These are phyloP conservation scores for Drosophila seguyi DNA, from an alignment of 1,140 invertebrate species.

Conservation along the genomic window DNA sequence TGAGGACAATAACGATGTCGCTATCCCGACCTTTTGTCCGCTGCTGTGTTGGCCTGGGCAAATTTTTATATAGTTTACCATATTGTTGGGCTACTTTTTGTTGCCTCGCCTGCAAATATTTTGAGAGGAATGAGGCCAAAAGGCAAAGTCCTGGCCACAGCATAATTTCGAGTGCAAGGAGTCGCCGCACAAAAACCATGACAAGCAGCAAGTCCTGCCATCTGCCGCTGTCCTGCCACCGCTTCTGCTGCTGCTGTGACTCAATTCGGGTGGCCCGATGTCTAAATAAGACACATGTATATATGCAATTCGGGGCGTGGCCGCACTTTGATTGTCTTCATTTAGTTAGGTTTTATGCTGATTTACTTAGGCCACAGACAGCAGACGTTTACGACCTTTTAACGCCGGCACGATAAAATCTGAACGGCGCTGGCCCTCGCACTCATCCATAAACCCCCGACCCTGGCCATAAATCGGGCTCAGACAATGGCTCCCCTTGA, in stretches of 20 bases:
- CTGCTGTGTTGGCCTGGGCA: constrained; percentile 36
- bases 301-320: constrained; percentile 60
- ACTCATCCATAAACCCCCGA: constrained; percentile 43
- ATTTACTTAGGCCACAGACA: constrained; percentile 77
- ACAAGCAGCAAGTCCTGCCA: constrained; percentile 39
- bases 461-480: constrained; percentile 46
- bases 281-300: constrained; percentile 43
- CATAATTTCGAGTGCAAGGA: constrained; percentile 72
- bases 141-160: constrained; percentile 72
- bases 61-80: constrained; percentile 83
- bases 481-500: constrained; percentile 50
- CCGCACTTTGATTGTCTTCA: constrained; percentile 81
- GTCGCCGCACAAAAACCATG: constrained; percentile 35
- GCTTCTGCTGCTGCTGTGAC: constrained; percentile 53
- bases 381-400: constrained; percentile 71
- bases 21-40: constrained; percentile 78
- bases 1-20: constrained; percentile 78
- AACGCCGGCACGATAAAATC: constrained; percentile 75
- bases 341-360: constrained; percentile 83
- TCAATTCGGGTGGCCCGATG: constrained; percentile 61
- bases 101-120: constrained; percentile 65
- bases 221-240: constrained; percentile 25
- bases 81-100: constrained; percentile 68
- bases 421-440: constrained; percentile 37
- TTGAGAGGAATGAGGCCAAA: constrained; percentile 72